phyloP scores from a whole-genome alignment of 2,797 vertebrate species.

The Pseudomugil gertrudae region DNA sequence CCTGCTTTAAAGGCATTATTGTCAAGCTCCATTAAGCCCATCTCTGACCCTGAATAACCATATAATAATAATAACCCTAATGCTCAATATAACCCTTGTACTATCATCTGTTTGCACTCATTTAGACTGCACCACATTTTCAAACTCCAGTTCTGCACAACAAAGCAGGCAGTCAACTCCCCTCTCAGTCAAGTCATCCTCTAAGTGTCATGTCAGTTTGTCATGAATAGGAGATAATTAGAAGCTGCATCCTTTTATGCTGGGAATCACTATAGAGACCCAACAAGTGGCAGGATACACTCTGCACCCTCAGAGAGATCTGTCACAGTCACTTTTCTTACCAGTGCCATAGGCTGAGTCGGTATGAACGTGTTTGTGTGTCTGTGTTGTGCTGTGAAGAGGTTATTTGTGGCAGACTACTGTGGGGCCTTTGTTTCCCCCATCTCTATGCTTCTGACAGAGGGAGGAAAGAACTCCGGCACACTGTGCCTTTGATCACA shows the following conservation, averaged over 20 bases:
- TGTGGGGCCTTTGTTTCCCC: constrained; percentile 75
- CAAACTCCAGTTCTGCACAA: constrained; percentile 49
- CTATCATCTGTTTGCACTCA: constrained; percentile 38
- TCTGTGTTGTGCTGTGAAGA: constrained; percentile 55
- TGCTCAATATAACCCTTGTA: background rate
- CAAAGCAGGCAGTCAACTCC: constrained; percentile 58
- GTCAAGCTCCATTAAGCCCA: constrained; percentile 10
- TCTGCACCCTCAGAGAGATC: constrained; percentile 45
- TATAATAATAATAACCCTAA: no score
- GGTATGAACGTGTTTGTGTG: constrained; percentile 44
- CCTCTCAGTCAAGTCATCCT: constrained; percentile 62
- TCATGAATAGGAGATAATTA: constrained; percentile 74
- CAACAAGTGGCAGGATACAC: constrained; percentile 68
- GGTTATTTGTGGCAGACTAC: constrained; percentile 79
- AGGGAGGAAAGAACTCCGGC: constrained; percentile 71
- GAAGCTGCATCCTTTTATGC: constrained; percentile 69
- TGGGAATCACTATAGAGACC: constrained; percentile 55
- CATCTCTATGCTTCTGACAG: constrained; percentile 70
- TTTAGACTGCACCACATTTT: constrained; percentile 53
- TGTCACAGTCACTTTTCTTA: constrained; percentile 48
- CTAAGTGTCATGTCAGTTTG: constrained; percentile 47
- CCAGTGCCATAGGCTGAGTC: constrained; percentile 54
- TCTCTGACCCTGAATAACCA: constrained; percentile 17
- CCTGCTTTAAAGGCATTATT: constrained; percentile 37
- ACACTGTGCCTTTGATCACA: constrained; percentile 75